A percentile compares a stretch with the other conserved stretches of the same genome.
phyloP scores from a whole-genome alignment of 2,113 vertebrate genomes.

The Sisor rabdophorus region DNA sequence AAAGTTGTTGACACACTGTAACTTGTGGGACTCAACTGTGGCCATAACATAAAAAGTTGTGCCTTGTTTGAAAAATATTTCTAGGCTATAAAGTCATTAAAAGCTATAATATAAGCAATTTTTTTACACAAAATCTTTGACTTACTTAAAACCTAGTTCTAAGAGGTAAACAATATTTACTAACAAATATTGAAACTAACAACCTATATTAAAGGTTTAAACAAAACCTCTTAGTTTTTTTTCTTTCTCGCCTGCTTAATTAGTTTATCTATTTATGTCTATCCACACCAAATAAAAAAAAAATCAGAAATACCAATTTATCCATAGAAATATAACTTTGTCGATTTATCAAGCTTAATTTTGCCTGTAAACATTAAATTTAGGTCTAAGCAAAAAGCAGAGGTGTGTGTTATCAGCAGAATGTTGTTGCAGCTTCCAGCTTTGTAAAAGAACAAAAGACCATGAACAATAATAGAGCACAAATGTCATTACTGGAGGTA shows the following conservation, averaged over 20 bases:
- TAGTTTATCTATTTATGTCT: background rate
- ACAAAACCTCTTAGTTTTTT: background rate
- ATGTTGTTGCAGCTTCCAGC: constrained; percentile 1
- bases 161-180: background rate
- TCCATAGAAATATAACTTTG: constrained; percentile 5
- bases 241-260: background rate
- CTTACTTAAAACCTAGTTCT: background rate
- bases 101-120: background rate
- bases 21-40: constrained; percentile 2
- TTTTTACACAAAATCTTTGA: background rate
- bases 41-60: constrained; percentile 6
- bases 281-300: background rate
- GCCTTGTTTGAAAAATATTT: background rate
- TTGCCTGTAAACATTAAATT: constrained; percentile 11
- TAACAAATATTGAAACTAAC: too few relatives aligned
- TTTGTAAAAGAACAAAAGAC: constrained; percentile 19
- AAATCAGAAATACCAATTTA: too few relatives aligned
- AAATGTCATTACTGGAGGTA: constrained; percentile 32
- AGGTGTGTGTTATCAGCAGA: constrained; percentile 27
- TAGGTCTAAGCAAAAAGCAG: constrained; percentile 4
- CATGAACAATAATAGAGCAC: constrained; percentile 30
- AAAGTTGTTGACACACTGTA: constrained; percentile 24
- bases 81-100: background rate
- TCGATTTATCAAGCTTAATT: background rate
- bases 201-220: background rate